These are phyloP conservation scores for Globicephala melas DNA, from an alignment of 2,113 vertebrate genomes.

Conservation along the genomic window DNA sequence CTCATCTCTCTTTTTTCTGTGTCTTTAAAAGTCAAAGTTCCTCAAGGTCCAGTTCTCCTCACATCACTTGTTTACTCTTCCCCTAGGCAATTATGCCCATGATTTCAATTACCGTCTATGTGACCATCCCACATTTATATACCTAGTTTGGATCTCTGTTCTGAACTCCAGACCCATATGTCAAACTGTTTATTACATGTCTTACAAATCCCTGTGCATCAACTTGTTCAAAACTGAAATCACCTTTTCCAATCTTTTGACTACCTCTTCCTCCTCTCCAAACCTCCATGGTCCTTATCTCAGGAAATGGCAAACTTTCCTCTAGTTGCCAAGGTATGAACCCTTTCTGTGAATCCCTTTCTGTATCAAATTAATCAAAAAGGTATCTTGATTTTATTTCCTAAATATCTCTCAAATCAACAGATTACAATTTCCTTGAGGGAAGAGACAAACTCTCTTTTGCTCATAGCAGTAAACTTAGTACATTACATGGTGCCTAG, in stretches of 20 bases:
- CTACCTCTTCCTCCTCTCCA: not conserved
- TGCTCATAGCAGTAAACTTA: not conserved
- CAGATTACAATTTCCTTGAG: not conserved
- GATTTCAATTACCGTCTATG: not conserved
- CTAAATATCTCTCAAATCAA: not conserved
- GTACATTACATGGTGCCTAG: not conserved
- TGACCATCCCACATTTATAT: not conserved
- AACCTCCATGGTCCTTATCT: not conserved
- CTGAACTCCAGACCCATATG: not conserved
- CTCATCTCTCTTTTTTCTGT: not conserved
- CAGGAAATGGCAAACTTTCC: not conserved
- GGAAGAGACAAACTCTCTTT: not conserved
- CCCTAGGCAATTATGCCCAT: not conserved
- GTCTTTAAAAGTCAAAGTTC: not conserved
- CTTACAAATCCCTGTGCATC: not conserved
- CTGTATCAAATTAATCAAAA: not conserved
- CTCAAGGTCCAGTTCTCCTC: not conserved
- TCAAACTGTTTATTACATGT: not conserved
- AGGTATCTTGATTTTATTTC: not conserved
- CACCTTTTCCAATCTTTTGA: not conserved
- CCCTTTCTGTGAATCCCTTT: not conserved
- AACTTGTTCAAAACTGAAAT: not conserved
- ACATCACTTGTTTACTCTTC: not conserved
- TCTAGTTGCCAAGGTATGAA: not conserved
- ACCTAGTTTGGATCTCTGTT: not conserved